Evolutionary conservation across 2,888 invertebrate species (phyloP).

Genomic region (Cyaniris semiargus): DNA sequence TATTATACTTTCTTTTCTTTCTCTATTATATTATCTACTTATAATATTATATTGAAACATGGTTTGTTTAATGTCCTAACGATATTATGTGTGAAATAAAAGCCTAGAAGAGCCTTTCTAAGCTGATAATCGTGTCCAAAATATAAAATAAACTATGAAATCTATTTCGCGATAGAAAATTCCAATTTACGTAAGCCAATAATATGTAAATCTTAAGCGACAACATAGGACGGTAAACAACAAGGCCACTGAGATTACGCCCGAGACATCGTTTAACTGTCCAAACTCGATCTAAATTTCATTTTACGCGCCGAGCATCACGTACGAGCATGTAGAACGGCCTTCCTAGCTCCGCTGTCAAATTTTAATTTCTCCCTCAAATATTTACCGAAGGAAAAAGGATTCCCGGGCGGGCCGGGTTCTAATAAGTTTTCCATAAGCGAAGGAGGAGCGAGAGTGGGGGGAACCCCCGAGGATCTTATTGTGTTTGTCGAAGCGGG

Average conservation of each 20-base stretch:
- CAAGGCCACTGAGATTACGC: slow-evolving; percentile 38
- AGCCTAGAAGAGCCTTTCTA: not conserved
- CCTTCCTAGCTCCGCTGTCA: slow-evolving; percentile 74
- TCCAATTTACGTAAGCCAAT: slow-evolving; percentile 21
- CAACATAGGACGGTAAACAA: slow-evolving; percentile 16
- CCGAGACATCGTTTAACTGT: slow-evolving; percentile 47
- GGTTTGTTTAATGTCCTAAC: no score
- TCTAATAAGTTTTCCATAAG: slow-evolving; percentile 81
- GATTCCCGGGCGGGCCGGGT: slow-evolving; percentile 78
- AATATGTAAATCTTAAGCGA: slow-evolving; percentile 21
- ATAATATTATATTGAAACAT: no score
- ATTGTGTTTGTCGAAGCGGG: slow-evolving; percentile 80
- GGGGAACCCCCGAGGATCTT: slow-evolving; percentile 65
- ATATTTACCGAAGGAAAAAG: slow-evolving; percentile 81
- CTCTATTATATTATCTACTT: no score
- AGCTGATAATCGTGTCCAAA: not conserved
- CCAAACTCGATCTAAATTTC: slow-evolving; percentile 79
- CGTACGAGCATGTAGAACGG: slow-evolving; percentile 74
- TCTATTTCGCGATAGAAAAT: not conserved
- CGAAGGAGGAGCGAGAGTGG: slow-evolving; percentile 53
- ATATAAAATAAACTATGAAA: not conserved
- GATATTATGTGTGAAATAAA: no score
- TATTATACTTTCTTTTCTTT: no score
- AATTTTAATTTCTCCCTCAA: slow-evolving; percentile 81
- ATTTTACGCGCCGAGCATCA: slow-evolving; percentile 78